phyloP scores from a whole-genome alignment of 2,113 vertebrate genomes.

The Nasalis larvatus region DNA sequence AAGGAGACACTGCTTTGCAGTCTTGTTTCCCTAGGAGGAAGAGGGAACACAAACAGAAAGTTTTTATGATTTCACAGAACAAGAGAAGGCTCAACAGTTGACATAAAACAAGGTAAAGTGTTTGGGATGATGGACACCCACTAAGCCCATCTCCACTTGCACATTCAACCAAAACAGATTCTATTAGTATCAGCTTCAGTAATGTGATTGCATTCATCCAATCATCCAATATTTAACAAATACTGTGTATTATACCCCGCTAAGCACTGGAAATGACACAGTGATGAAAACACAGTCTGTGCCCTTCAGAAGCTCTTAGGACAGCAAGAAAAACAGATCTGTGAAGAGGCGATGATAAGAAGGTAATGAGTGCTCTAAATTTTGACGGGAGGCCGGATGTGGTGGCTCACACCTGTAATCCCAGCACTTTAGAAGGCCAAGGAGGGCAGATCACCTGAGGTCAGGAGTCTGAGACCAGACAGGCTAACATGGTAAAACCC shows the following conservation, averaged over 20 bases:
- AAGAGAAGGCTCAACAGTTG: neutral
- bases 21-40: neutral
- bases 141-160: neutral
- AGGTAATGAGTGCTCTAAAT: neutral
- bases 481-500: no score
- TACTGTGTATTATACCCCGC: neutral
- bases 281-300: neutral
- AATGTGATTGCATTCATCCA: neutral
- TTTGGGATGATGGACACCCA: neutral
- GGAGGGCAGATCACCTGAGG: no score
- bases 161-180: neutral
- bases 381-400: neutral
- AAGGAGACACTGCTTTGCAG: neutral
- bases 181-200: neutral
- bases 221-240: neutral
- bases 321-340: neutral
- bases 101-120: neutral
- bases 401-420: no score
- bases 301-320: neutral
- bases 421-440: no score
- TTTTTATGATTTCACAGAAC: neutral
- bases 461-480: no score
- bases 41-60: neutral
- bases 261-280: neutral
- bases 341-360: neutral